These are phyloP conservation scores for Dexiosoma caninum DNA, from an alignment of 2,888 invertebrate species.

Conservation along the genomic window DNA sequence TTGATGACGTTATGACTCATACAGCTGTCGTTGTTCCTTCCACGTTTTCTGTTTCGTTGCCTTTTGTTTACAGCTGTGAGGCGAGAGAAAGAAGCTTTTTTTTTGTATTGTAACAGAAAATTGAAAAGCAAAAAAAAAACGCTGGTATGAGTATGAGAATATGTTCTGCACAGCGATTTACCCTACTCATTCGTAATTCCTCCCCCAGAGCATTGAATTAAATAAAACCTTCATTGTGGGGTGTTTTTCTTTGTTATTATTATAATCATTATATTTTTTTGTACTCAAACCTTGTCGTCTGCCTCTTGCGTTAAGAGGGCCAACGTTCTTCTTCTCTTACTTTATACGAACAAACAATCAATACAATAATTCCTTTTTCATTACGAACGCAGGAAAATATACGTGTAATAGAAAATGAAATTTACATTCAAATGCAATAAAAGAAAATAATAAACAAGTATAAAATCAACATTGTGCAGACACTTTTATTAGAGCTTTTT, in stretches of 20 bases:
- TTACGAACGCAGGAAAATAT: constrained; percentile 39
- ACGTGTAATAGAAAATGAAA: neutral
- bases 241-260: constrained; percentile 15
- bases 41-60: neutral
- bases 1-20: constrained; percentile 58
- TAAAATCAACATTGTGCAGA: constrained; percentile 24
- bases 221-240: neutral
- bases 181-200: constrained; percentile 39
- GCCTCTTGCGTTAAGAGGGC: neutral
- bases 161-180: constrained; percentile 40
- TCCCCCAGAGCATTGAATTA: constrained; percentile 23
- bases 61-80: neutral
- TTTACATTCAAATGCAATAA: constrained; percentile 38
- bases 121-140: constrained; percentile 7
- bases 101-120: neutral
- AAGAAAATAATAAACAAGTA: constrained; percentile 13
- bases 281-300: constrained; percentile 27
- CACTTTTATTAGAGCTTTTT: constrained; percentile 54
- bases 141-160: constrained; percentile 15
- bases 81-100: neutral
- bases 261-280: too few species aligned
- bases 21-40: constrained; percentile 9
- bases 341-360: constrained; percentile 12
- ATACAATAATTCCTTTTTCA: constrained; percentile 26
- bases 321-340: neutral